These are phyloP conservation scores for Heliocidaris erythrogramma DNA, from an alignment of 35 echinoderm and acorn worm genomes.

Conservation along the genomic window DNA sequence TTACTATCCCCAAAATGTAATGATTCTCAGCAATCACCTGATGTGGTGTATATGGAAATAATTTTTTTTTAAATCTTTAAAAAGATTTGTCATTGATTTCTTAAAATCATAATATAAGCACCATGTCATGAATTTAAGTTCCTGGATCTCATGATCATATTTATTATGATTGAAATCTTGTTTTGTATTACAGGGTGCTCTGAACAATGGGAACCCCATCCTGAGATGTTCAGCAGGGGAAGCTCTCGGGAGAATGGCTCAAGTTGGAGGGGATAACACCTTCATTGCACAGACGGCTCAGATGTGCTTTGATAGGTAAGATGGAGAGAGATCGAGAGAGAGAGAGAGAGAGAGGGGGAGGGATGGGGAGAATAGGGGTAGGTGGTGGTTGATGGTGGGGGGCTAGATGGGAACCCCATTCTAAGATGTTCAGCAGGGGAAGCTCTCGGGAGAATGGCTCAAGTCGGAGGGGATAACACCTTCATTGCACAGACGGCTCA, in stretches of 20 bases:
- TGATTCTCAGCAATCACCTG: conserved; percentile 4
- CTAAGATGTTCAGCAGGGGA: conserved; percentile 95
- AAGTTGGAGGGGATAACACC: conserved; percentile 89
- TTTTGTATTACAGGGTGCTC: conserved; percentile 72
- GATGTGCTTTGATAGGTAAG: conserved; percentile 96
- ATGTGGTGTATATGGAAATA: too few species aligned
- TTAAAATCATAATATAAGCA: too few species aligned
- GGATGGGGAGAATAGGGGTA: not conserved
- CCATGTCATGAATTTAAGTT: too few species aligned
- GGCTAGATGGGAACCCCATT: conserved; percentile 88
- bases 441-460: conserved; percentile 96
- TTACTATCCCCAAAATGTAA: not conserved
- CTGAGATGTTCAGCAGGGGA: conserved; percentile 95
- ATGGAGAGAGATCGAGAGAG: not conserved
- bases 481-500: conserved; percentile 99
- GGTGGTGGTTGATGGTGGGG: too few species aligned
- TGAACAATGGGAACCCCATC: conserved; percentile 95
- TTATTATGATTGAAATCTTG: not conserved
- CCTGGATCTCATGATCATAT: too few species aligned
- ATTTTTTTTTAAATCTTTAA: too few species aligned
- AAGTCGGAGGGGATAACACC: conserved; percentile 89
- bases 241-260: conserved; percentile 96
- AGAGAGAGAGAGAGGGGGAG: too few species aligned
- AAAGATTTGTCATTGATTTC: too few species aligned
- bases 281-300: conserved; percentile 99